Percentiles rank a stretch among this genome's conserved stretches.
These are phyloP conservation scores for Deilephila porcellus DNA, from an alignment of 2,888 invertebrate species.

Conservation along the genomic window DNA sequence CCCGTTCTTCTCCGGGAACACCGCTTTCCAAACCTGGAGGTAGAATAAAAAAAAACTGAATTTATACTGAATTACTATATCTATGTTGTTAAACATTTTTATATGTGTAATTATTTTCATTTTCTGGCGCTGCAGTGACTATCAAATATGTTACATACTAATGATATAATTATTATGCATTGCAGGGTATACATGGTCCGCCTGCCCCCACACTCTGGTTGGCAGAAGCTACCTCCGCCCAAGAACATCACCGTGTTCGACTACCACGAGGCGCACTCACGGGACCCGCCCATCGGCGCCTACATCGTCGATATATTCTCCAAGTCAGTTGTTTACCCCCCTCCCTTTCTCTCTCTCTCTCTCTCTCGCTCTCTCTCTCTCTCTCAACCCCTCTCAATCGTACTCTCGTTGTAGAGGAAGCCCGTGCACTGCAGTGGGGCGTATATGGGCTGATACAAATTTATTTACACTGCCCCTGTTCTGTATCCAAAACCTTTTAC, in stretches of 20 bases:
- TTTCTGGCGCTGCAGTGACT: too few relatives aligned
- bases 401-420: too few relatives aligned
- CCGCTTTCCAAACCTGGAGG: too few relatives aligned
- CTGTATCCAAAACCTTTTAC: too few relatives aligned
- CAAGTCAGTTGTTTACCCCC: slow-evolving; percentile 73
- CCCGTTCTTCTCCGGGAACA: too few relatives aligned
- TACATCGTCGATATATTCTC: slow-evolving; percentile 95
- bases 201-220: slow-evolving; percentile 85
- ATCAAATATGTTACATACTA: not conserved
- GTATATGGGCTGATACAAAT: not conserved
- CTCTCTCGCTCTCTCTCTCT: not conserved
- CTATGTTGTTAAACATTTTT: too few relatives aligned
- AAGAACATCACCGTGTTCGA: slow-evolving; percentile 88
- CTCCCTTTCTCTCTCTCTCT: not conserved
- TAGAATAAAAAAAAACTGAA: too few relatives aligned
- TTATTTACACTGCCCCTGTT: too few relatives aligned
- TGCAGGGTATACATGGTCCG: slow-evolving; percentile 90
- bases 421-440: not conserved
- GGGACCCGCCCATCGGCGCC: slow-evolving; percentile 82
- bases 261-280: slow-evolving; percentile 89
- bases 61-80: too few relatives aligned
- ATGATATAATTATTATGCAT: not conserved
- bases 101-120: too few relatives aligned
- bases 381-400: too few relatives aligned
- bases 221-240: slow-evolving; percentile 88